Conservation (phyloP, 53 echinoderm and acorn worm species). For the Holothuria scabra region DNA sequence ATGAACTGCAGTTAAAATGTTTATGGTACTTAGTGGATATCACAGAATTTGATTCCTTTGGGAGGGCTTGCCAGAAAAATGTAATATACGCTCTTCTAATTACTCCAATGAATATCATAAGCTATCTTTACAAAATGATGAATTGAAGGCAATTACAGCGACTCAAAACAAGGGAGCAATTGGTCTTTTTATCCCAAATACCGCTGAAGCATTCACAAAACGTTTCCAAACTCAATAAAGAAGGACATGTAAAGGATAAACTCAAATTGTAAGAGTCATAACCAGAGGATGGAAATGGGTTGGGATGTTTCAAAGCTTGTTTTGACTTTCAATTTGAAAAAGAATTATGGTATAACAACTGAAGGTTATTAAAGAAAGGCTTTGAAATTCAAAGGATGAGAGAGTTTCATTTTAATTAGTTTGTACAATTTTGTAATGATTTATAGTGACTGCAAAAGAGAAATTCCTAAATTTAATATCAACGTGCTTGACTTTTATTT, state of each 20-base stretch:
- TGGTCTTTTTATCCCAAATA: conserved; percentile 41
- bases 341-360: conserved; percentile 46
- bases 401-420: too few relatives aligned
- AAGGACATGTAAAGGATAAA: conserved; percentile 13
- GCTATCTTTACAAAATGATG: conserved; percentile 41
- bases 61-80: conserved; percentile 25
- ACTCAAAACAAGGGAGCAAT: conserved; percentile 33
- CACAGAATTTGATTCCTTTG: conserved; percentile 35
- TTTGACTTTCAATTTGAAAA: conserved; percentile 9
- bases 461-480: conserved; percentile 38
- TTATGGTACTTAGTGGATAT: conserved; percentile 51
- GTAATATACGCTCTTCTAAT: conserved; percentile 50
- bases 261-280: conserved; percentile 17
- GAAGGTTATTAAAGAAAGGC: conserved; percentile 47
- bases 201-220: conserved; percentile 39
- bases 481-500: conserved; percentile 4
- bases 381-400: too few relatives aligned
- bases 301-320: neutral
- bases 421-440: too few relatives aligned
- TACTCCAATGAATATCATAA: conserved; percentile 47
- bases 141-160: conserved; percentile 41
- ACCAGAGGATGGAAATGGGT: conserved; percentile 27
- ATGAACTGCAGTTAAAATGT: conserved; percentile 29
- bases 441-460: conserved; percentile 3
- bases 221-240: conserved; percentile 39